Percentiles rank a stretch among this genome's conserved stretches.
phyloP scores from a whole-genome alignment of 2,888 invertebrate genomes.

The Invenusta paracnida region DNA sequence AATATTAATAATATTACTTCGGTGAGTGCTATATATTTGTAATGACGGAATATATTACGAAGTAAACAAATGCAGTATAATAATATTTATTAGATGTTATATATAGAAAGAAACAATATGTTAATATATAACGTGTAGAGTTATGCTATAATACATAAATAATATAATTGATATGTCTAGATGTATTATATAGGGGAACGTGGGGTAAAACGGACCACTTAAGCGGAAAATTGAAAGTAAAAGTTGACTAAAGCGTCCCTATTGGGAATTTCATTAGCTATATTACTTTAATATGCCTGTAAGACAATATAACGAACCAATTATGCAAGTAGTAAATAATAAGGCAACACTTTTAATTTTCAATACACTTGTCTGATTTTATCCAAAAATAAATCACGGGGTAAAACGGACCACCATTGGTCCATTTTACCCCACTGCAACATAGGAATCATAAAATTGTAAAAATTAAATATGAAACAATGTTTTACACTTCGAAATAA shows the following conservation, averaged over 20 bases:
- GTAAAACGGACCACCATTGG: neutral
- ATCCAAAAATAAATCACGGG: neutral
- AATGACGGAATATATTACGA: no score
- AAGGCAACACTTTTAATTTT: neutral
- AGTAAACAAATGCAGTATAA: no score
- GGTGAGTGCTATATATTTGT: no score
- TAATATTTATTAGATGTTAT: no score
- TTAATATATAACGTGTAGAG: no score
- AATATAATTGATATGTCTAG: no score
- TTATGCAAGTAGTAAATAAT: neutral
- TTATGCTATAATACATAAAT: no score
- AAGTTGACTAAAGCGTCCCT: neutral
- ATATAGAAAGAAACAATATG: no score
- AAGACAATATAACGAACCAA: neutral
- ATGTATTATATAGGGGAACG: neutral
- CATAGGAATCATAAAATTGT: neutral
- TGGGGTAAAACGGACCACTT: neutral
- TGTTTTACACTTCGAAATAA: neutral
- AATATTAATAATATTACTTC: no score
- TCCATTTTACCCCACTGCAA: neutral
- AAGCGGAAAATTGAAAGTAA: neutral
- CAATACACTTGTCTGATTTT: neutral
- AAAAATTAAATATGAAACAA: neutral
- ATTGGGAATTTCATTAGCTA: neutral
- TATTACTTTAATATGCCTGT: neutral